Evolutionary conservation across 2,797 vertebrate genomes (phyloP), one percentile per base, ranked within the genome.

Genomic region (Sebastes elongatus): DNA sequence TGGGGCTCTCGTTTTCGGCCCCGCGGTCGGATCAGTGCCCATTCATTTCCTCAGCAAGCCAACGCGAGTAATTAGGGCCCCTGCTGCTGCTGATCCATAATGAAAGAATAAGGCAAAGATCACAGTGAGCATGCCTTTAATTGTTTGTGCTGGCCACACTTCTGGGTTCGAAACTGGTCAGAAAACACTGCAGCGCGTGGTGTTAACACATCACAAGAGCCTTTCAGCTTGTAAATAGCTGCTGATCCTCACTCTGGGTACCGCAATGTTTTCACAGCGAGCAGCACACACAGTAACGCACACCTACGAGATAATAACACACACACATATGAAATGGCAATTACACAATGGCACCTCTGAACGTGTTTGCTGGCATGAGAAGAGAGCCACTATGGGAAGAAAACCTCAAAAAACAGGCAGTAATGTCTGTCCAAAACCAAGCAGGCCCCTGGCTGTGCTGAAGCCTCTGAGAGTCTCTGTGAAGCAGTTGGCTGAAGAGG

Each of bases 131-230:
- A 65, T 82, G 81, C 67, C 88, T 93, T 88, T 91, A 89, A 93
- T 95, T 93, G 93, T 94, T 92, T 91, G 81, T 78, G 84, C 87
- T 92, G 90, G 91, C 86, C 76, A 83, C 90, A 79, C 79, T 77
- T 91, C 83, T 73, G 61, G 20, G 57, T 84, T 82, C 84, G 59
- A 86, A 85, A 80, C 76, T 4, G 78, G 42, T 86, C 79, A 57
- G 79, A 86, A 76, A 71, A 79, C 75, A 71, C 18, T 33, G 78
- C 5, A n/a, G 23, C 11, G 57, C 28, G 22, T 30, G 20, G 62
- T n/a, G 27, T 67, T 38, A 71, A 85, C 66, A 60, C 77, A 85
- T 90, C 86, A 81, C 83, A 85, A 38, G 71, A 74, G 82, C 13
- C 82, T 86, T 75, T 83, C 60, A 76, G 77, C 71, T 70, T 67